Evolutionary conservation across 2,797 vertebrate species (phyloP).

Genomic region (Enteromius unitaeniatus): DNA sequence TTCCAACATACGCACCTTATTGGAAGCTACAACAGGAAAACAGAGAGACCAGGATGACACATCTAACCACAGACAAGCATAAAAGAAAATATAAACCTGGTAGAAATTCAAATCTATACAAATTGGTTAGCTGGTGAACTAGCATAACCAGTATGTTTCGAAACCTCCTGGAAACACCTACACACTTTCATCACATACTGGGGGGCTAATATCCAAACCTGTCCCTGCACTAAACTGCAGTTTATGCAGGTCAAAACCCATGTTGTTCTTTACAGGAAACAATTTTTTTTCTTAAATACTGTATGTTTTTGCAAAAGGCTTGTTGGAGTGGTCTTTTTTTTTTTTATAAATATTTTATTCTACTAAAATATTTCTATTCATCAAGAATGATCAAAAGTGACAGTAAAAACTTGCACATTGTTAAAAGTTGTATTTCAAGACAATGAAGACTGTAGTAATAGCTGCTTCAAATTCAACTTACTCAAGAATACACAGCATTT

Average conservation of each 20-base stretch:
- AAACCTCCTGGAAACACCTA: neutral
- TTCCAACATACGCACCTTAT: constrained; percentile 86
- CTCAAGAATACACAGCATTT: neutral
- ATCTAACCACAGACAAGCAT: constrained; percentile 1
- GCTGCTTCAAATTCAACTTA: neutral
- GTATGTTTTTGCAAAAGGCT: neutral
- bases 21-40: constrained; percentile 73
- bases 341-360: too few relatives aligned
- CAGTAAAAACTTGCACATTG: neutral
- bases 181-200: neutral
- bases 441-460: neutral
- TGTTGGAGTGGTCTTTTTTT: neutral
- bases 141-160: neutral
- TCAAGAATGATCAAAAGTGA: too few relatives aligned
- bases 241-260: neutral
- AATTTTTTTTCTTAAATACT: neutral
- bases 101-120: neutral
- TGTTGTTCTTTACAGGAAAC: neutral
- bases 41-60: constrained; percentile 7
- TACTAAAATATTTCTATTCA: too few relatives aligned
- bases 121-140: neutral
- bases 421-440: neutral
- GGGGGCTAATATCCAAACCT: neutral
- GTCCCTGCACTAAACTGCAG: neutral
- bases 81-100: neutral